Percentiles rank a stretch among this genome's conserved stretches.
phyloP scores from a whole-genome alignment of 2,797 vertebrate species.

The Tiaroga cobitis region DNA sequence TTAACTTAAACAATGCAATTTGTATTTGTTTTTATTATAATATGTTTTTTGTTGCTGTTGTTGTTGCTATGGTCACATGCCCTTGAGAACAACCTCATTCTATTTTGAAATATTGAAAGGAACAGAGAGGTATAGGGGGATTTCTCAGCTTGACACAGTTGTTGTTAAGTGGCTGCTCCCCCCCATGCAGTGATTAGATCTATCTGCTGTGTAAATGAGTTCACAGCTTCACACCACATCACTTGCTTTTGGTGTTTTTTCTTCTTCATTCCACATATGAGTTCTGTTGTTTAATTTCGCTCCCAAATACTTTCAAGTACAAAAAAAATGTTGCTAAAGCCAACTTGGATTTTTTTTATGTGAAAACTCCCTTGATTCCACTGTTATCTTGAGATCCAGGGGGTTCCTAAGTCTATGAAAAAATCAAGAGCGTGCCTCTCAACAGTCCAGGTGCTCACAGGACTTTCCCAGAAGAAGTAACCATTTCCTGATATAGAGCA shows the following conservation, averaged over 20 bases:
- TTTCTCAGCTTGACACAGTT: conserved; percentile 43
- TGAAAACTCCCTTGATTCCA: neutral
- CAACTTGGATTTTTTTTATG: neutral
- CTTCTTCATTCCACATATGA: neutral
- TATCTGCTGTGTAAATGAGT: conserved; percentile 56
- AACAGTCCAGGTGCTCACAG: neutral
- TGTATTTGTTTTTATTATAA: neutral
- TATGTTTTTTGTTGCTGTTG: neutral
- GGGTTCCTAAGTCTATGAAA: neutral
- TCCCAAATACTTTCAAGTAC: neutral
- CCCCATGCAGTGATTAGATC: conserved; percentile 46
- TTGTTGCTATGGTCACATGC: neutral
- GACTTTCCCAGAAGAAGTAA: neutral
- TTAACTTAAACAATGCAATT: neutral
- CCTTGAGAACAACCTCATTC: conserved; percentile 19
- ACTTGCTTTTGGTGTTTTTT: neutral
- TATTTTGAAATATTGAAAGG: conserved; percentile 15
- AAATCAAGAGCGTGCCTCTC: neutral
- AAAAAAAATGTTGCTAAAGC: conserved; percentile 12
- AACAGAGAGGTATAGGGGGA: conserved; percentile 4
- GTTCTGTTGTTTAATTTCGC: conserved; percentile 15
- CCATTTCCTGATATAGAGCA: neutral
- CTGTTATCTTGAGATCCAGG: conserved; percentile 10
- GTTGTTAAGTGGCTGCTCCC: conserved; percentile 48
- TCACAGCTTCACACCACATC: conserved; percentile 51